Evolutionary conservation across 2,113 vertebrate genomes (phyloP), one percentile per base, ranked within the genome.

Genomic region (Brachypodius melanocephalos): DNA sequence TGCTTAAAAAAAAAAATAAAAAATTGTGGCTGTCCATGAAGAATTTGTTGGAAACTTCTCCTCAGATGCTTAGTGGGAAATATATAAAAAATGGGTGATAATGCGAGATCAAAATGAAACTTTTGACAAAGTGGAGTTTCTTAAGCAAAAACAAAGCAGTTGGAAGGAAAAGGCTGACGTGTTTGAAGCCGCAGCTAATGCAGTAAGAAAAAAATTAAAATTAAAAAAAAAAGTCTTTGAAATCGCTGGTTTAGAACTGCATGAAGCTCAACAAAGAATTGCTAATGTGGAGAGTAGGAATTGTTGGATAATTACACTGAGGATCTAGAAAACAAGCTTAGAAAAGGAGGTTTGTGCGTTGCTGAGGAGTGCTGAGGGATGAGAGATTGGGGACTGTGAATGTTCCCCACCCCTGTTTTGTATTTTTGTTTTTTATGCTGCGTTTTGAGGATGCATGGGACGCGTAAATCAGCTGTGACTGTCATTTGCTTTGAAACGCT

Each of bases 161-260:
- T 77, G 71, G 65, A 85, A 85, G 76, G 52, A 25, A 81, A 75
- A 88, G 36, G 48, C 82, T 79, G 85, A 80, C 74, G 49, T 26
- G 83, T 97, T 94, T 96, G 93, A 96, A 97, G 93, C 63, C 79
- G 52, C 85, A 85, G 59, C 75, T 88, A 95, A 95, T 71, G 71
- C n/a, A 94, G 25, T 58, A 24, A 28, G 31, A 69, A 61, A 93
- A 40, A 20, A 31, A 36, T 38, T 38, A 34, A 14, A 32, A 21
- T 29, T 19, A 29, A 36, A 8, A 0, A 8, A 0, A 62, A 38
- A 57, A 46, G 8, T 59, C 88, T 93, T 96, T 96, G 90, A 95
- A 95, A 95, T 36, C 3, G 1, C 88, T 36, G 48, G 63, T 93
- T 95, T 72, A 31, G 89, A 90, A 24, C 59, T 90, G 76, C 69